phyloP scores from a whole-genome alignment of 2,888 invertebrate species.

The Dryomyza anilis region DNA sequence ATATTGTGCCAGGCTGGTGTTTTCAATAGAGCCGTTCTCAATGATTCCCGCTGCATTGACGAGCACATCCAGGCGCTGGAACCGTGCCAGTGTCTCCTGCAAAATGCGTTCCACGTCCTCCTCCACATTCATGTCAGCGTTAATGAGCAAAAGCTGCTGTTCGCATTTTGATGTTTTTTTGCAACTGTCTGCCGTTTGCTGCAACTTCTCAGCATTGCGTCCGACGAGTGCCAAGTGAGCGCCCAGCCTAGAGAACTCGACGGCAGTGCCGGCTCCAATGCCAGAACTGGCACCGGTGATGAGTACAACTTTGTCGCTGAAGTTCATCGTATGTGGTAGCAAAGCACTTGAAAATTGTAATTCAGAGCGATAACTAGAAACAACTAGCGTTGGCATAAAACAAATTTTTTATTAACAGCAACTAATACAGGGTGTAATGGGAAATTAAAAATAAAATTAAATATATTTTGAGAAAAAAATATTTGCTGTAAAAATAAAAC shows the following conservation, averaged over 20 bases:
- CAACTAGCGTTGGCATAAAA: too few relatives aligned
- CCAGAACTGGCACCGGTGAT: slow-evolving; percentile 79
- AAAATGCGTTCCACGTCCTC: slow-evolving; percentile 73
- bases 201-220: slow-evolving; percentile 72
- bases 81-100: slow-evolving; percentile 74
- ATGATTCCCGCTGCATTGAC: slow-evolving; percentile 89
- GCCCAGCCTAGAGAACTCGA: slow-evolving; percentile 69
- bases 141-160: slow-evolving; percentile 65
- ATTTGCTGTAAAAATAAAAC: too few relatives aligned
- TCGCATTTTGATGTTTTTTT: slow-evolving; percentile 33
- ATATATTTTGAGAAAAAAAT: too few relatives aligned
- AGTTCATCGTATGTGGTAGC: slow-evolving; percentile 44
- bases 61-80: slow-evolving; percentile 76
- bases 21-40: slow-evolving; percentile 84
- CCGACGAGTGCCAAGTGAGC: slow-evolving; percentile 70
- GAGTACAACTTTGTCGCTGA: slow-evolving; percentile 67
- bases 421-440: not conserved
- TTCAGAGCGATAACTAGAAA: too few relatives aligned
- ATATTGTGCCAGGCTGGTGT: slow-evolving; percentile 80
- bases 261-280: slow-evolving; percentile 73
- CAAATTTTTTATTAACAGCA: too few relatives aligned
- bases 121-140: slow-evolving; percentile 76
- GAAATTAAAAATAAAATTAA: too few relatives aligned
- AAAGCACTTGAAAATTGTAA: too few relatives aligned
- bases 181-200: slow-evolving; percentile 63